These are phyloP conservation scores for Polypterus senegalus DNA, from an alignment of 2,113 vertebrate species.

Conservation along the genomic window DNA sequence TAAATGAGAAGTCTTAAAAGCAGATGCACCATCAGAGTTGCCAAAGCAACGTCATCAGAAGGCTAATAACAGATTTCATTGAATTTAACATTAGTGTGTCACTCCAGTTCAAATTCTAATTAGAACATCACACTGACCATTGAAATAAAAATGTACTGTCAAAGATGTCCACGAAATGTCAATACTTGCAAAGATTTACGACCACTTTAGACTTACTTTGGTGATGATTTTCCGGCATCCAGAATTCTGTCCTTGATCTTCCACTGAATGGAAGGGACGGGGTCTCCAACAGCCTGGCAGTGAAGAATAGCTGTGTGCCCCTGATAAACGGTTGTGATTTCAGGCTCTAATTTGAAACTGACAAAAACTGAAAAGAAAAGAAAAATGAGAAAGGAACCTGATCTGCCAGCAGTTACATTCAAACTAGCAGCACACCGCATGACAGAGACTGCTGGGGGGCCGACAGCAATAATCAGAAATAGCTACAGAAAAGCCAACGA, in stretches of 20 bases:
- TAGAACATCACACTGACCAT: not conserved
- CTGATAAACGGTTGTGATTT: slow-evolving; percentile 85
- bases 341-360: slow-evolving; percentile 77
- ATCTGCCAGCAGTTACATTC: too few relatives aligned
- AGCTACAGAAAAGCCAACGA: too few relatives aligned
- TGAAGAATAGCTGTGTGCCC: slow-evolving; percentile 86
- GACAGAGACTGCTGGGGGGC: too few relatives aligned
- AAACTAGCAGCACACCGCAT: too few relatives aligned
- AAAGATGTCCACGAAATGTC: not conserved
- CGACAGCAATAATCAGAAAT: too few relatives aligned
- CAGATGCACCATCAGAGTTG: too few relatives aligned
- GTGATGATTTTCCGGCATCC: slow-evolving; percentile 50
- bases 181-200: not conserved
- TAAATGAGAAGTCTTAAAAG: too few relatives aligned
- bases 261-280: slow-evolving; percentile 82
- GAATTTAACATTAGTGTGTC: too few relatives aligned
- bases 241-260: slow-evolving; percentile 79
- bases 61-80: too few relatives aligned
- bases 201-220: slow-evolving; percentile 49
- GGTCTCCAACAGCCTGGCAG: slow-evolving; percentile 85
- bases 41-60: too few relatives aligned
- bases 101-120: too few relatives aligned
- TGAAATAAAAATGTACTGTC: not conserved
- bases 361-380: slow-evolving; percentile 60
- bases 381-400: not conserved